Evolutionary conservation across 2,888 invertebrate genomes (phyloP).

Genomic region (Mechanitis mazaeus): DNA sequence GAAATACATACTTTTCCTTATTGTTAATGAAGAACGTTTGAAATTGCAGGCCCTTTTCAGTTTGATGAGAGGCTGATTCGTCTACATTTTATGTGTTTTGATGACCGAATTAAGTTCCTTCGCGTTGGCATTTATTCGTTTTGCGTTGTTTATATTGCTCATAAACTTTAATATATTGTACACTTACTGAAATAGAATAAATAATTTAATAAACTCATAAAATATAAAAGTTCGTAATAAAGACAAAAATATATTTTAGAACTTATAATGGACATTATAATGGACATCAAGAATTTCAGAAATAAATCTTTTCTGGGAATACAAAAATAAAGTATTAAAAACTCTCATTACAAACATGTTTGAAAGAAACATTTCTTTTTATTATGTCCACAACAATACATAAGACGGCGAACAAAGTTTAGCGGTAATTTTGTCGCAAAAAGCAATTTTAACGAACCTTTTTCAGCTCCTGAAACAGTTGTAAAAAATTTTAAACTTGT

Average conservation of each 20-base stretch:
- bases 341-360: slow-evolving; percentile 6
- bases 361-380: slow-evolving; percentile 7
- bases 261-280: neutral
- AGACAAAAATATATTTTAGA: neutral
- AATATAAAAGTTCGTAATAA: neutral
- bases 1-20: slow-evolving; percentile 1
- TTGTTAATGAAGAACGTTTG: neutral
- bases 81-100: slow-evolving; percentile 1
- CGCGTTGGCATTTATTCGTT: slow-evolving; percentile 1
- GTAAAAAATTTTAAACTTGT: too few species aligned
- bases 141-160: neutral
- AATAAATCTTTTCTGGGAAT: slow-evolving; percentile 3
- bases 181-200: neutral
- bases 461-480: neutral
- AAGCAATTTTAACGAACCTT: slow-evolving; percentile 1
- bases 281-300: neutral
- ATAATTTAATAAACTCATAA: neutral
- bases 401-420: neutral
- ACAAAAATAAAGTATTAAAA: slow-evolving; percentile 2
- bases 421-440: slow-evolving; percentile 2
- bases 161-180: neutral
- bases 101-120: slow-evolving; percentile 6
- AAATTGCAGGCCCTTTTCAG: slow-evolving; percentile 5
- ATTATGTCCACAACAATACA: slow-evolving; percentile 1
- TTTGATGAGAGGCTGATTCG: slow-evolving; percentile 4